Evolutionary conservation across 2,888 invertebrate genomes (phyloP).

Genomic region (Bellardia bayeri): DNA sequence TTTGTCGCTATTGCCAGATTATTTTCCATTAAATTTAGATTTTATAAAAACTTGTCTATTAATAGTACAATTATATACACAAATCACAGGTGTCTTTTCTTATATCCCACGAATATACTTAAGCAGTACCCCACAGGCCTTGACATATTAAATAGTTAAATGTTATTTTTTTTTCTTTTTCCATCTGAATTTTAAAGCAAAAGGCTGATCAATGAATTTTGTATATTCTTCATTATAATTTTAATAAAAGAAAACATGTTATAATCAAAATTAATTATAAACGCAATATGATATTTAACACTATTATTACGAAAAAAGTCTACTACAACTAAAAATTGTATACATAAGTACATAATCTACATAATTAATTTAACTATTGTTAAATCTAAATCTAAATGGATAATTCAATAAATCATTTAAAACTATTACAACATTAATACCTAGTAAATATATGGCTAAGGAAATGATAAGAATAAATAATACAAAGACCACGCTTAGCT

Average conservation of each 20-base stretch:
- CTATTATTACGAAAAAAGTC: neutral
- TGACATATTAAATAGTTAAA: slow-evolving; percentile 37
- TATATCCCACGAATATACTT: neutral
- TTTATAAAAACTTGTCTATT: slow-evolving; percentile 13
- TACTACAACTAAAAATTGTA: slow-evolving; percentile 14
- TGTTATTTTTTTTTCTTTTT: neutral
- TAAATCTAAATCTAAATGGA: slow-evolving; percentile 17
- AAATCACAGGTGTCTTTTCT: neutral
- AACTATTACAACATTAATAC: neutral
- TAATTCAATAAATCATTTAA: slow-evolving; percentile 39
- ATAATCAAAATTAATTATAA: slow-evolving; percentile 41
- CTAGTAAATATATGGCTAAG: neutral
- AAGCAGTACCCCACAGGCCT: slow-evolving; percentile 30
- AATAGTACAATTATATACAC: neutral
- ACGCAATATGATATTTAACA: slow-evolving; percentile 29
- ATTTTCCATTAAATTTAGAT: neutral
- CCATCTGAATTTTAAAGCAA: neutral
- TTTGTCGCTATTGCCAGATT: neutral
- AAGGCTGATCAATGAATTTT: slow-evolving; percentile 5
- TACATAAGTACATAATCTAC: no score
- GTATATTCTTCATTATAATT: slow-evolving; percentile 6
- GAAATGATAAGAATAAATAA: neutral
- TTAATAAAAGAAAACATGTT: neutral
- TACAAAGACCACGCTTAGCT: neutral
- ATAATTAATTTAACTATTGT: slow-evolving; percentile 51